Evolutionary conservation across 2,797 vertebrate species (phyloP).

Genomic region (Sardinella longiceps): DNA sequence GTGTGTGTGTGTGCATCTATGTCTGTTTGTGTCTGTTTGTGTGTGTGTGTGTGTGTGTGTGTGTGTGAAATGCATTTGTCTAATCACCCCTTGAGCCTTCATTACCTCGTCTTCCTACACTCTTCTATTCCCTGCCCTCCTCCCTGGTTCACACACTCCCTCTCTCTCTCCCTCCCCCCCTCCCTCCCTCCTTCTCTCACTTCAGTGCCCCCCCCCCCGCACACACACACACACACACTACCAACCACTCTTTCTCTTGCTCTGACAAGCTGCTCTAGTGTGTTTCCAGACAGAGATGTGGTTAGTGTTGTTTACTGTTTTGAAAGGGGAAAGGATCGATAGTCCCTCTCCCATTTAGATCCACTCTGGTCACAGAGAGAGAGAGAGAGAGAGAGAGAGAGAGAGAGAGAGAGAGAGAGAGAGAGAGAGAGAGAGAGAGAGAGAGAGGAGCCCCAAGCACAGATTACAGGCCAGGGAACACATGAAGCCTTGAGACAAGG

Average conservation of each 20-base stretch:
- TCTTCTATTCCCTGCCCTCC: neutral
- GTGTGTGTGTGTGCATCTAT: too few species aligned
- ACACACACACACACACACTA: neutral
- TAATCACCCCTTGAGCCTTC: neutral
- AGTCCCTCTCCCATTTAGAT: neutral
- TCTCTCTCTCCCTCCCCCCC: neutral
- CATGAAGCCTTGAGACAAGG: neutral
- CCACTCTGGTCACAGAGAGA: neutral
- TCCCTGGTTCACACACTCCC: neutral
- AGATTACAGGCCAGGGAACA: neutral
- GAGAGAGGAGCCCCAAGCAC: neutral
- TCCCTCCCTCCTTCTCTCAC: neutral
- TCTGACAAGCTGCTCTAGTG: neutral
- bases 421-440: too few species aligned
- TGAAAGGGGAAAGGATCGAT: neutral
- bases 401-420: too few species aligned
- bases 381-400: too few species aligned
- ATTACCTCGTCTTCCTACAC: neutral
- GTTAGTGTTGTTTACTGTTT: constrained; percentile 12
- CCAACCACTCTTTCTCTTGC: neutral
- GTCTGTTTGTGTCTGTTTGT: neutral
- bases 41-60: neutral
- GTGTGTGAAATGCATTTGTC: neutral
- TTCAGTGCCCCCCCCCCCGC: neutral
- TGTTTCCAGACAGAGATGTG: neutral